Percentiles rank a stretch among this genome's conserved stretches.
phyloP scores from a whole-genome alignment of 2,888 invertebrate genomes.

The Ptychoptera contaminata region DNA sequence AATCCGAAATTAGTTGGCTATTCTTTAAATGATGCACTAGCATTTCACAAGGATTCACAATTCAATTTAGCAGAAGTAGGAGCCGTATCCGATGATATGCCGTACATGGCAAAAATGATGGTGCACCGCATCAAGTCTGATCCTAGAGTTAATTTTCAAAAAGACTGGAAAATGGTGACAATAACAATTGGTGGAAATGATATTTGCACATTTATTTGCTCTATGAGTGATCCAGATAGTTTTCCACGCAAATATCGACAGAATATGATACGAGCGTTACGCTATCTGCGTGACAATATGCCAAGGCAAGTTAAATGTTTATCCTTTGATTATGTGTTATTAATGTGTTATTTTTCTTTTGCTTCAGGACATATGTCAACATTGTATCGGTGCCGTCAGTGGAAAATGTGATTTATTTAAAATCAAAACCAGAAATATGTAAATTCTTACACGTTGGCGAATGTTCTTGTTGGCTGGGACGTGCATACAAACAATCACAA shows the following conservation, averaged over 20 bases:
- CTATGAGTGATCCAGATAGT: slow-evolving; percentile 21
- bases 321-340: slow-evolving; percentile 15
- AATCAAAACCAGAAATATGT: slow-evolving; percentile 13
- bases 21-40: slow-evolving; percentile 30
- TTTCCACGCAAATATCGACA: slow-evolving; percentile 27
- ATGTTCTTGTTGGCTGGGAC: slow-evolving; percentile 15
- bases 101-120: slow-evolving; percentile 35
- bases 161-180: slow-evolving; percentile 48
- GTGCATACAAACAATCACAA: slow-evolving; percentile 12
- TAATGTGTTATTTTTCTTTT: background rate
- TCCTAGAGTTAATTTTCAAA: slow-evolving; percentile 30
- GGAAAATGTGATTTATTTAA: slow-evolving; percentile 11
- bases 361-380: slow-evolving; percentile 33
- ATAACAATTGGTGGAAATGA: slow-evolving; percentile 40
- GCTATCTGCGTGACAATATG: slow-evolving; percentile 33
- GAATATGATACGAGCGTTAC: slow-evolving; percentile 30
- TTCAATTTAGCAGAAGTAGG: slow-evolving; percentile 38
- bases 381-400: slow-evolving; percentile 29
- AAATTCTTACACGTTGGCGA: slow-evolving; percentile 14
- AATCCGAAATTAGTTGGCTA: slow-evolving; percentile 39
- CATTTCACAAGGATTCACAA: slow-evolving; percentile 25
- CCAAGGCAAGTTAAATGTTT: slow-evolving; percentile 34
- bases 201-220: slow-evolving; percentile 36
- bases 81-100: slow-evolving; percentile 34
- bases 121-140: slow-evolving; percentile 33